A percentile compares a stretch with the other conserved stretches of the same genome.
These are phyloP conservation scores for Phocoena phocoena DNA, from an alignment of 2,113 vertebrate genomes.

Conservation along the genomic window DNA sequence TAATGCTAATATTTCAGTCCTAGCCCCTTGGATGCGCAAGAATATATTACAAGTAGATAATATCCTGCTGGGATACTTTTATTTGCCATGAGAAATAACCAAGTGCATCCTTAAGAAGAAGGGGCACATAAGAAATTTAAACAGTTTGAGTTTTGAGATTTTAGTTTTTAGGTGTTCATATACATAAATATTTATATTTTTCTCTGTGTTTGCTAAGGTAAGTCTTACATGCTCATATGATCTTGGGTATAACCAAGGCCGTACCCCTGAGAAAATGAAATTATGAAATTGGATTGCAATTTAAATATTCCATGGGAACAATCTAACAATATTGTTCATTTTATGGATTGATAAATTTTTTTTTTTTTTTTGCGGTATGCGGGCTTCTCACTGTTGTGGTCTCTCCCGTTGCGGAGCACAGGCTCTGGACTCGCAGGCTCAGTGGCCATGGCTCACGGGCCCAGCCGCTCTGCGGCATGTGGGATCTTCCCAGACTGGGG, in stretches of 20 bases:
- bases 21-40: background rate
- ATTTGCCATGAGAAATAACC: conserved; percentile 17
- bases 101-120: background rate
- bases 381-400: no score
- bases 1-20: background rate
- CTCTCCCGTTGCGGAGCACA: no score
- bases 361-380: no score
- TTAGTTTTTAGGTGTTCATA: background rate
- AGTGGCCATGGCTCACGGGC: no score
- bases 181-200: conserved; percentile 33
- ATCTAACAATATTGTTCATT: background rate
- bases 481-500: no score
- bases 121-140: background rate
- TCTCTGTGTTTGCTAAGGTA: background rate
- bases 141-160: background rate
- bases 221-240: background rate
- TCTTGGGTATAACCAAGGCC: background rate
- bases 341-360: background rate
- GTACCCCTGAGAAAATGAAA: background rate
- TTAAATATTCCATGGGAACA: conserved; percentile 12
- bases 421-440: no score
- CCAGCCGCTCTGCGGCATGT: no score
- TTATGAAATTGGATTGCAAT: conserved; percentile 8
- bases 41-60: background rate
- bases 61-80: background rate